Evolutionary conservation across 2,797 vertebrate species (phyloP).

Genomic region (Parotocinclus haroldoi): DNA sequence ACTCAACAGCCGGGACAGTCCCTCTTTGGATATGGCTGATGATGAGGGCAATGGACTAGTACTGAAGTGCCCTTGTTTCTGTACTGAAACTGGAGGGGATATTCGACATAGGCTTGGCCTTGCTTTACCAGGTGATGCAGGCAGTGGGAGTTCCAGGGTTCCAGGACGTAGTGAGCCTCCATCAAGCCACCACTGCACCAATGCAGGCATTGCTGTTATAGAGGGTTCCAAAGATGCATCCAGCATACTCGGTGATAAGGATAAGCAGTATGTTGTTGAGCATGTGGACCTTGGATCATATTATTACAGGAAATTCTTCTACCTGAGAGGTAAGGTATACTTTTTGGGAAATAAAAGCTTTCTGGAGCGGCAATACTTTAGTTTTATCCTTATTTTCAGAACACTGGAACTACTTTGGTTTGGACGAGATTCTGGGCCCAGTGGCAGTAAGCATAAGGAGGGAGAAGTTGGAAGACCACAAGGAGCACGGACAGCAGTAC

Average conservation of each 20-base stretch:
- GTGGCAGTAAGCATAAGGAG: constrained; percentile 92
- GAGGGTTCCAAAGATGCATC: constrained; percentile 90
- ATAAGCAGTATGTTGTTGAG: constrained; percentile 91
- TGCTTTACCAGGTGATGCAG: constrained; percentile 63
- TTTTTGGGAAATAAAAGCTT: not conserved
- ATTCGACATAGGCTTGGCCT: constrained; percentile 78
- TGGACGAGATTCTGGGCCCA: constrained; percentile 89
- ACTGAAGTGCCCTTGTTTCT: constrained; percentile 92
- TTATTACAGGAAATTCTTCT: constrained; percentile 93
- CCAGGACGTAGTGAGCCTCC: constrained; percentile 82
- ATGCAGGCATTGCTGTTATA: constrained; percentile 90
- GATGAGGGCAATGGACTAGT: constrained; percentile 93
- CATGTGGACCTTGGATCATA: constrained; percentile 94
- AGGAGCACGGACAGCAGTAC: constrained; percentile 90
- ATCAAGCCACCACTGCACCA: constrained; percentile 86
- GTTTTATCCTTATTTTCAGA: constrained; percentile 64
- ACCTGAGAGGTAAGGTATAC: constrained; percentile 81
- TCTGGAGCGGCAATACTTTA: not conserved
- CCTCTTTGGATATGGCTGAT: constrained; percentile 81
- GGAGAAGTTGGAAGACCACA: constrained; percentile 93
- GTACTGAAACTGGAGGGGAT: constrained; percentile 91
- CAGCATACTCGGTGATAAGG: constrained; percentile 80
- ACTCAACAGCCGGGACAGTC: constrained; percentile 85
- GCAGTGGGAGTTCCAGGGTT: constrained; percentile 72
- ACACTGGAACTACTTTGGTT: constrained; percentile 97